Evolutionary conservation across 2,888 invertebrate species (phyloP).

Genomic region (Cecidostiba fungosa): DNA sequence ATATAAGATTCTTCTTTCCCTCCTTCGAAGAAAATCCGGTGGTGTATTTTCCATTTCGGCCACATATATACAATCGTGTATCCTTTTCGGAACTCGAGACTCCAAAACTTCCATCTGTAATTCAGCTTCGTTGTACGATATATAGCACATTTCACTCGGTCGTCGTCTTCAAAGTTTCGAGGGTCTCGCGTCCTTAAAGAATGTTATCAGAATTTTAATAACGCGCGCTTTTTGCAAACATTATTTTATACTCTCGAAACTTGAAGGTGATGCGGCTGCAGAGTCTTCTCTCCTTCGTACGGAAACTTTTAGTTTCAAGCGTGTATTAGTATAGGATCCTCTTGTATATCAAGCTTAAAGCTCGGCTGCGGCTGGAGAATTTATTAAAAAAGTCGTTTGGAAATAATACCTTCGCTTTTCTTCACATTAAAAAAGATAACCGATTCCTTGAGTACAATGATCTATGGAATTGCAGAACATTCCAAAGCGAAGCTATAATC

Average conservation of each 20-base stretch:
- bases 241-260: background rate
- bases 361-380: background rate
- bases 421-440: background rate
- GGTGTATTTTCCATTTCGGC: background rate
- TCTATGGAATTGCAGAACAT: background rate
- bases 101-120: background rate
- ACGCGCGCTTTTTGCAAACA: background rate
- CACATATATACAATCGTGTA: too few species aligned
- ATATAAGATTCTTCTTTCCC: background rate
- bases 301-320: background rate
- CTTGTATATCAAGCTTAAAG: background rate
- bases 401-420: background rate
- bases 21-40: background rate
- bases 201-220: constrained; percentile 7
- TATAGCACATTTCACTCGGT: background rate
- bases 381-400: background rate
- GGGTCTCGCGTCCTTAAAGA: background rate
- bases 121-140: too few species aligned
- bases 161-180: background rate
- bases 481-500: background rate
- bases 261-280: background rate
- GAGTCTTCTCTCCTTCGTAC: background rate
- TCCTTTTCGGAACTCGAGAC: too few species aligned
- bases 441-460: too few species aligned
- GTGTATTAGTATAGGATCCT: background rate